Evolutionary conservation across 2,797 vertebrate genomes (phyloP).

Genomic region (Urocyon cinereoargenteus): DNA sequence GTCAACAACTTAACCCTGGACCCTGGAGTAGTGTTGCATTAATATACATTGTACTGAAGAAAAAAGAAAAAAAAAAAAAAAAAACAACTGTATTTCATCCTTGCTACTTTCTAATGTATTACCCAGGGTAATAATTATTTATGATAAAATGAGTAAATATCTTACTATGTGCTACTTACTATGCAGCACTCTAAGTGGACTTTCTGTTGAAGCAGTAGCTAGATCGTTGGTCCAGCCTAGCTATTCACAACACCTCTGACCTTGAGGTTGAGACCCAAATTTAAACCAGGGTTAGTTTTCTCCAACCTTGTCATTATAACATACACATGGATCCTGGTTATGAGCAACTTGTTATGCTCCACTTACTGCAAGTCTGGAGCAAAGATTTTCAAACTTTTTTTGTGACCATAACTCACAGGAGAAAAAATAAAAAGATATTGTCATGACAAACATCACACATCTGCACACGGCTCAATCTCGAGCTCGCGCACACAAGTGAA

Average conservation of each 20-base stretch:
- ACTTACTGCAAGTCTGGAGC: neutral
- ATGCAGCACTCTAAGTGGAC: fast-evolving
- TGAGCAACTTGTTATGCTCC: neutral
- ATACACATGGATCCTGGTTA: neutral
- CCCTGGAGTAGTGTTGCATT: neutral
- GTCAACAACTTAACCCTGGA: neutral
- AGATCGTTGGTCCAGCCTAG: neutral
- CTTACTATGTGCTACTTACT: neutral
- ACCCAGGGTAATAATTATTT: neutral
- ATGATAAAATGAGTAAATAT: neutral
- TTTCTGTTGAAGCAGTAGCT: neutral
- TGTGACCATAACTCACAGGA: neutral
- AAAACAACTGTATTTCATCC: neutral
- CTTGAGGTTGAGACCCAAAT: neutral
- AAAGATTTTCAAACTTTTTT: neutral
- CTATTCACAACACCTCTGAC: neutral
- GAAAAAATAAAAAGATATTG: neutral
- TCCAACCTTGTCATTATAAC: neutral
- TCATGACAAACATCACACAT: neutral
- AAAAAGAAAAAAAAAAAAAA: neutral
- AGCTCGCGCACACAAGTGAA: neutral
- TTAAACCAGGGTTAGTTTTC: neutral
- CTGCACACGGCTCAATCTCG: fast-evolving
- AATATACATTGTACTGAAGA: neutral
- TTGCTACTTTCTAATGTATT: neutral